Base-by-base conservation (phyloP, 2,797 vertebrate species). In the Oceanodroma leucorhoa region DNA sequence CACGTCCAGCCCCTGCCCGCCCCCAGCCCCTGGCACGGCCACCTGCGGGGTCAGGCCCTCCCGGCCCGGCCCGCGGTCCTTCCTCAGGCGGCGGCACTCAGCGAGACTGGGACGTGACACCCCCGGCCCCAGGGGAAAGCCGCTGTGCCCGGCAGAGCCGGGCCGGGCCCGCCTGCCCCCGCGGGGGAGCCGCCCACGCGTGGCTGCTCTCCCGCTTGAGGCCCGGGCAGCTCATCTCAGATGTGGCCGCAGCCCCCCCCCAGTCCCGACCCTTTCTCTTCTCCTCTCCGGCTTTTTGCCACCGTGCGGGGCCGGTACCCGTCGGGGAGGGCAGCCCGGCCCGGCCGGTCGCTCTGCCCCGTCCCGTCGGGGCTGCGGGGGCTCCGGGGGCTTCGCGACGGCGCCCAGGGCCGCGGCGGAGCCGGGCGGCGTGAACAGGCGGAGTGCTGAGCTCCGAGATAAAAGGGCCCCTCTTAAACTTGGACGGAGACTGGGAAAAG, bases 401-500 rank as follows among this genome's bases (percentile, higher is more conserved):
- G 69, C 54, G 8, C 32, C 54, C 41, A 26, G 57, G 43, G 40
- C 67, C 16, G 36, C 40, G 64, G 71, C 40, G 78, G 95, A 89
- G 92, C 86, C 90, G 95, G 46, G 11, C 67, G 88, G 94, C 97
- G 93, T 98, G 98, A 99, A 99, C 98, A 98, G 95, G 96, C 95
- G 92, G 98, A 98, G 98, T 97, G 97, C 97, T 97, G 97, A 96
- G 92, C 97, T 87, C 95, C 51, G 94, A 98, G 98, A 98, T 99
- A 98, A 99, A 99, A 99, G 98, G 97, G 94, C 93, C 97, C 96
- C 96, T 97, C 97, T 97, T 98, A 98, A 99, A 98, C 98, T 78
- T 97, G 97, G 96, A 96, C 97, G 98, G 98, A 98, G 98, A 95
- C 98, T 98, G 98, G 98, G 98, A 97, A 98, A 98, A 98, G 97